These are phyloP conservation scores for Macrocentrus cingulum DNA, from an alignment of 1,140 invertebrate genomes.

Conservation along the genomic window DNA sequence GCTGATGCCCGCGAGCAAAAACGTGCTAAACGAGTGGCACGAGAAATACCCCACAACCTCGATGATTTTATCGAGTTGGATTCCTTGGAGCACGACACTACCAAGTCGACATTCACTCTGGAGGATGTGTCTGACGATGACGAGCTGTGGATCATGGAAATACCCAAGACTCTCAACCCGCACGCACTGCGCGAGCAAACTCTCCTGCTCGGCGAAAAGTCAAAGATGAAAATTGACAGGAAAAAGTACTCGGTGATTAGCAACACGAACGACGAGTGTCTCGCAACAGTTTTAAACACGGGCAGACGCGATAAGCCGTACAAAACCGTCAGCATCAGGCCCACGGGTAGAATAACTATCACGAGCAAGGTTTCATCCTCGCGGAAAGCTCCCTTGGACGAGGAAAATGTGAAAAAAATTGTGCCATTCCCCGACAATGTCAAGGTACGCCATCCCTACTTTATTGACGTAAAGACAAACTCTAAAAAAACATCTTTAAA, in stretches of 20 bases:
- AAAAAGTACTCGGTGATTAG: slow-evolving; percentile 37
- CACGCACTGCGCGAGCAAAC: slow-evolving; percentile 35
- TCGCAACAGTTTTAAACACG: slow-evolving; percentile 41
- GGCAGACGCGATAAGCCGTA: slow-evolving; percentile 28
- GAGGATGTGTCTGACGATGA: slow-evolving; percentile 40
- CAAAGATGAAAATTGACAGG: slow-evolving; percentile 41
- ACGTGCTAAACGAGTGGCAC: background rate
- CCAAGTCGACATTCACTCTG: slow-evolving; percentile 32
- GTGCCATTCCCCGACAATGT: slow-evolving; percentile 43
- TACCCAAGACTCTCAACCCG: slow-evolving; percentile 43
- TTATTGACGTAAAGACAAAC: slow-evolving; percentile 9
- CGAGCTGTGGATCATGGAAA: slow-evolving; percentile 45
- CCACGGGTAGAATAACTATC: slow-evolving; percentile 35
- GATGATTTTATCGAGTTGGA: background rate
- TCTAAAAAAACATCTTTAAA: background rate
- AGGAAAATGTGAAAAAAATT: slow-evolving; percentile 5
- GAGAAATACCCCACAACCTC: background rate
- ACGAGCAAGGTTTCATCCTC: slow-evolving; percentile 37
- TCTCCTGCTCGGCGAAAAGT: slow-evolving; percentile 38
- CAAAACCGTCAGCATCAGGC: slow-evolving; percentile 42
- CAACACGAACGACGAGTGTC: slow-evolving; percentile 21
- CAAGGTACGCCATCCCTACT: slow-evolving; percentile 42
- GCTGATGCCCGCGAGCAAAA: background rate
- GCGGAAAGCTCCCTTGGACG: slow-evolving; percentile 17
- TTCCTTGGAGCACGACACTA: slow-evolving; percentile 15